Conservation (phyloP, 2,113 vertebrate genomes). For the Scomber japonicus region DNA sequence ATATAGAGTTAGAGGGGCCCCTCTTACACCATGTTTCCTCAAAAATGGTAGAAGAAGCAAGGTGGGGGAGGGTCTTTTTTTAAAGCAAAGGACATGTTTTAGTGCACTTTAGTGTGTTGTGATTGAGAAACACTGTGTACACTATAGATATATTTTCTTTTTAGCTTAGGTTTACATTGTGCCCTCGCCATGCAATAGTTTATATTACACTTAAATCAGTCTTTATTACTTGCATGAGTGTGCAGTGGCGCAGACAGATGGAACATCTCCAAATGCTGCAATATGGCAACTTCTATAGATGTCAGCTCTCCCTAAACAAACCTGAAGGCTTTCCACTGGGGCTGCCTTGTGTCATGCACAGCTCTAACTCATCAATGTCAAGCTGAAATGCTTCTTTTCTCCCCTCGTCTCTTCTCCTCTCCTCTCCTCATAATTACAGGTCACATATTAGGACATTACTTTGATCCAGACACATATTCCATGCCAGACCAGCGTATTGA, state of each 20-base stretch:
- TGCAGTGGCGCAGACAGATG: constrained; percentile 61
- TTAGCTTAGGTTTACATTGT: constrained; percentile 49
- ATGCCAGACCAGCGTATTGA: constrained; percentile 40
- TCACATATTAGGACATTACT: constrained; percentile 52
- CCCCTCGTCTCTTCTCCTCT: constrained; percentile 12
- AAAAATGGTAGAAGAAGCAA: constrained; percentile 1
- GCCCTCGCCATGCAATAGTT: constrained; percentile 54
- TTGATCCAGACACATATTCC: constrained; percentile 60
- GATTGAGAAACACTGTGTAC: constrained; percentile 24
- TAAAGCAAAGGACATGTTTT: constrained; percentile 25
- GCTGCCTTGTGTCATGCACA: constrained; percentile 76
- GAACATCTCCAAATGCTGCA: constrained; percentile 62
- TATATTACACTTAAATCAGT: constrained; percentile 61
- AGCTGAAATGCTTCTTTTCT: constrained; percentile 3
- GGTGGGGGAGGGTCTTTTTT: neutral
- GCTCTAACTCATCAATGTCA: constrained; percentile 70
- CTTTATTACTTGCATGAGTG: constrained; percentile 54
- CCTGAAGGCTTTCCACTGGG: constrained; percentile 62
- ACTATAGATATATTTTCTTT: constrained; percentile 4
- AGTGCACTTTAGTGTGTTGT: constrained; percentile 35
- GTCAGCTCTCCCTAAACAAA: constrained; percentile 82
- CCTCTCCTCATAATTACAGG: constrained; percentile 44
- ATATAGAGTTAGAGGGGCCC: neutral
- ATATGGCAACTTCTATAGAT: constrained; percentile 57
- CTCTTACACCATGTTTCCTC: neutral